Evolutionary conservation across 2,797 vertebrate species (phyloP).

Genomic region (Trichosurus vulpecula): DNA sequence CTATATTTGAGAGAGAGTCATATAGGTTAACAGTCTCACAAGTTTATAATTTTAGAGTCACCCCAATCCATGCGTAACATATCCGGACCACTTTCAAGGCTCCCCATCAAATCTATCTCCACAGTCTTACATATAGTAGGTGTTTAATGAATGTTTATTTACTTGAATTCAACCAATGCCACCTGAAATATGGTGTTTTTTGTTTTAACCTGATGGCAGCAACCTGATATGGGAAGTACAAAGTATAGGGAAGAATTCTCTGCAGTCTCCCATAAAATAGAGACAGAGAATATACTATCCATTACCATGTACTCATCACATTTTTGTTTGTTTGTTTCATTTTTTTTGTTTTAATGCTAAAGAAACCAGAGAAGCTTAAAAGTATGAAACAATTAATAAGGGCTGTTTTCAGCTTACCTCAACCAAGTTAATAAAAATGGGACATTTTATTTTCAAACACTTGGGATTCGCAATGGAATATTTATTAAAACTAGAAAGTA

Average conservation of each 20-base stretch:
- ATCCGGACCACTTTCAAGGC: not conserved
- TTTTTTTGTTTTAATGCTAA: not conserved
- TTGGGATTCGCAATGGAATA: not conserved
- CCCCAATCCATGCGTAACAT: not conserved
- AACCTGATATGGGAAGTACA: not conserved
- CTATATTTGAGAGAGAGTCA: too few species aligned
- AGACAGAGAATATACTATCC: not conserved
- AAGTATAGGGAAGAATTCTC: not conserved
- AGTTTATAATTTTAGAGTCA: not conserved
- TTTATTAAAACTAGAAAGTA: not conserved
- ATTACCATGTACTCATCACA: not conserved
- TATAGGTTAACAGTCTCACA: not conserved
- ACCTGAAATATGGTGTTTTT: not conserved
- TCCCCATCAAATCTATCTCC: too few species aligned
- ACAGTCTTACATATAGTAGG: too few species aligned
- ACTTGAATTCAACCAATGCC: not conserved
- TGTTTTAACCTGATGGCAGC: not conserved
- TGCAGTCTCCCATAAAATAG: not conserved
- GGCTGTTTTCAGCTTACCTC: not conserved
- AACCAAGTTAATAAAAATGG: not conserved
- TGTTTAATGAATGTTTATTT: too few species aligned
- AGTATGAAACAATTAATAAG: not conserved
- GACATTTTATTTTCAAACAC: not conserved
- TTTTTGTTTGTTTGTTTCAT: not conserved
- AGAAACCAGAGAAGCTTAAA: not conserved